phyloP scores from a whole-genome alignment of 2,797 vertebrate species.

The Danio jaintianensis region DNA sequence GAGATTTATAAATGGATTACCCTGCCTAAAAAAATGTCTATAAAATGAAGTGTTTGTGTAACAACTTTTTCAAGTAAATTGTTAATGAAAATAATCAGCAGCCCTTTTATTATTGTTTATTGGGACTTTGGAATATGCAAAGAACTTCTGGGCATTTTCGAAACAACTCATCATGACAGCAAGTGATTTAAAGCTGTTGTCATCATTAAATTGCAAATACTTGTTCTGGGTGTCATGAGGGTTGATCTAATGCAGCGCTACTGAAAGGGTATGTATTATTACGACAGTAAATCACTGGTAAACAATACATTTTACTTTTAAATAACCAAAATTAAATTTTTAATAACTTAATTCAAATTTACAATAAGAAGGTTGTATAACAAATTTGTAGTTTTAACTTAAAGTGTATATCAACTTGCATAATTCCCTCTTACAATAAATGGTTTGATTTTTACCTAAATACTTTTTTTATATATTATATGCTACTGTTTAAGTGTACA shows the following conservation, averaged over 20 bases:
- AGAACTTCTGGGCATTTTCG: not conserved
- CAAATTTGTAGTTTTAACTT: too few relatives aligned
- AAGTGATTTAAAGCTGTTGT: not conserved
- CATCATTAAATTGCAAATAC: not conserved
- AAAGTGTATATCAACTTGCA: too few relatives aligned
- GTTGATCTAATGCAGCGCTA: not conserved
- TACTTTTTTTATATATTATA: too few relatives aligned
- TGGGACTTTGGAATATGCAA: not conserved
- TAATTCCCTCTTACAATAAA: too few relatives aligned
- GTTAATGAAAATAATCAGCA: not conserved
- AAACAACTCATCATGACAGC: not conserved
- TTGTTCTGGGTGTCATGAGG: not conserved
- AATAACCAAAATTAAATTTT: conserved; percentile 7
- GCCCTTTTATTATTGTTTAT: not conserved
- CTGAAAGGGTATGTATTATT: not conserved
- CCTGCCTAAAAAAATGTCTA: not conserved
- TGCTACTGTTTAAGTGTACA: too few relatives aligned
- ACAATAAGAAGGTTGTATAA: too few relatives aligned
- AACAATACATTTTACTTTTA: not conserved
- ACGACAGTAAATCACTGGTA: not conserved
- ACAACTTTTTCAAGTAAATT: not conserved
- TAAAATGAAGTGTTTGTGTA: not conserved
- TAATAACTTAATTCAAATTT: too few relatives aligned
- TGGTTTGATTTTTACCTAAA: too few relatives aligned
- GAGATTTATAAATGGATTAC: not conserved